Base-by-base conservation (phyloP, 2,797 vertebrate species). In the Phataginus tricuspis region DNA sequence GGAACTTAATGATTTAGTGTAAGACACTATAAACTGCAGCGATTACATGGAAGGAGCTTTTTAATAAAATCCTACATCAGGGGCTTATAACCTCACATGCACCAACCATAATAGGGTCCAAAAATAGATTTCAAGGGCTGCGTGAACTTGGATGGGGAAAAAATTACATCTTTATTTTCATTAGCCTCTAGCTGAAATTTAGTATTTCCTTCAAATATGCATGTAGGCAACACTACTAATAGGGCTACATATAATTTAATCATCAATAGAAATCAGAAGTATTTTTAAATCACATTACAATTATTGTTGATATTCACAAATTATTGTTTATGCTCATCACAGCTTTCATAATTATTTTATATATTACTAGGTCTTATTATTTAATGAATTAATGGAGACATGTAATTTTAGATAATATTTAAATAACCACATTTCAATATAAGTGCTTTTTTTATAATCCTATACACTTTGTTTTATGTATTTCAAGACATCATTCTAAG, bases 401-500 rank as follows among this genome's bases (percentile, higher is more conserved):
- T 1, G 31, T 2, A 55, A 23, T 72, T 78, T 23, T 25, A 34
- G 72, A 75, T 91, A 86, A 74, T 4, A 88, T 74, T 45, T 86
- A 27, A 86, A 42, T n/a, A 57, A 4, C 11, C n/a, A 0, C 18
- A 80, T 87, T 92, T 90, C 12, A 77, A 77, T 25, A 49, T 74
- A 87, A 77, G 29, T 72, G 68, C 7, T 55, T 80, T 90, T 9
- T 75, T 92, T 77, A 80, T 72, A 63, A 79, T 49, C 2, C 21
- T 42, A 9, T 25, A 12, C 59, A 31, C 64, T 90, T 63, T 77
- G 27, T 84, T 74, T 83, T 59, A 34, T 71, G 11, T 5, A 84
- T 92, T 92, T 94, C 6, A 88, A 86, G 93, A 78, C 19, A 72
- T 61, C 63, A 83, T 91, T 85, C 66, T 86, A 31, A 91, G 21